Conservation (phyloP, 92 coral and sea anemone species). For the Pocillopora meandrina region DNA sequence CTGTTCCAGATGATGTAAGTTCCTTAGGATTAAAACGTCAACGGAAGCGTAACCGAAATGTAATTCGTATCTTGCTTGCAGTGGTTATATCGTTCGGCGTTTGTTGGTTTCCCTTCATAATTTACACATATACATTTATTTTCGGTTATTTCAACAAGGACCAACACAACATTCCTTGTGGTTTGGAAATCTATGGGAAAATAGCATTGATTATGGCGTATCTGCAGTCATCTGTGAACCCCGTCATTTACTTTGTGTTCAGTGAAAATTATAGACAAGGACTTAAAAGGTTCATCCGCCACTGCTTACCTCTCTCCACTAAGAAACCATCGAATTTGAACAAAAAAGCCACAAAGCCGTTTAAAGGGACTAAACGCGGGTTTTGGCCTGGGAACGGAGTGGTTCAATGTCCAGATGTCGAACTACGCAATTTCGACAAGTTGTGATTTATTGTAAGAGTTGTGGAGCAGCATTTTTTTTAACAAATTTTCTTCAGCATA, state of each 20-base stretch:
- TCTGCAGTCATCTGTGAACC: slow-evolving; percentile 25
- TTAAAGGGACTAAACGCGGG: not conserved
- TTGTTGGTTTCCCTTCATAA: slow-evolving; percentile 42
- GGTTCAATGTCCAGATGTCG: not conserved
- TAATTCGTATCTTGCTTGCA: slow-evolving; percentile 17
- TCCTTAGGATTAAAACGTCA: not conserved
- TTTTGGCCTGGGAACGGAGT: not conserved
- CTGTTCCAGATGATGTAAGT: not conserved
- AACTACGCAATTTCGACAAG: not conserved
- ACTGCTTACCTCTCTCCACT: not conserved
- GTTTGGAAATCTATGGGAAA: not conserved
- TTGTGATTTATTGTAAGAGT: not conserved
- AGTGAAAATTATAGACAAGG: slow-evolving; percentile 25
- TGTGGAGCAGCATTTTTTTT: not conserved
- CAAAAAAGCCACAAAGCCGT: not conserved
- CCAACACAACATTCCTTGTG: slow-evolving; percentile 7
- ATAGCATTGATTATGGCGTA: slow-evolving; percentile 10
- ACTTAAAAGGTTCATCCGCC: not conserved
- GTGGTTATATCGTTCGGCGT: slow-evolving; percentile 32
- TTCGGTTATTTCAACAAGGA: slow-evolving; percentile 3
- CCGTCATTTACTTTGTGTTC: slow-evolving; percentile 31
- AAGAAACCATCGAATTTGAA: not conserved
- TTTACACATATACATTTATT: not conserved
- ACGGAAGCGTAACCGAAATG: slow-evolving; percentile 24
- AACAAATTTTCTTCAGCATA: too few species aligned